Conservation (phyloP, 2,113 vertebrate genomes). For the Emydura subglobosa region DNA sequence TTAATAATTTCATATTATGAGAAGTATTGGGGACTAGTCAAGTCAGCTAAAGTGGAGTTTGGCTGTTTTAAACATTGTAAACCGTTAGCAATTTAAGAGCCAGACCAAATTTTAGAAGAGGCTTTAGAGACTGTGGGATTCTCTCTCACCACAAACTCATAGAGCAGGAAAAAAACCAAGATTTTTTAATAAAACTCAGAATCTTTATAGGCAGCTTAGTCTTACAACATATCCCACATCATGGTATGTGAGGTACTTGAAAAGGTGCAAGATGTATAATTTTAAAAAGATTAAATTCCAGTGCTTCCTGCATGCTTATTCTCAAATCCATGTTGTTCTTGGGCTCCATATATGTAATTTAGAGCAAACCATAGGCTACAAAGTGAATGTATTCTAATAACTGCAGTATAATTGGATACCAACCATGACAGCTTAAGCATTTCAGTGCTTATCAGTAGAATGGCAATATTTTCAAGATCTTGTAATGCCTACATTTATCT, state of each 20-base stretch:
- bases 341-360: neutral
- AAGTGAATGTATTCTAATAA: neutral
- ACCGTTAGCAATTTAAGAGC: neutral
- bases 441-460: neutral
- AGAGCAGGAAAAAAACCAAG: neutral
- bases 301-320: neutral
- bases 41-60: neutral
- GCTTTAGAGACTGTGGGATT: neutral
- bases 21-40: neutral
- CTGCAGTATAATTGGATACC: neutral
- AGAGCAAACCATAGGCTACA: neutral
- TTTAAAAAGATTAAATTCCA: neutral
- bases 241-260: neutral
- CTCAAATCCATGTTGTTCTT: neutral
- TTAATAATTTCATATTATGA: neutral
- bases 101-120: neutral
- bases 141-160: neutral
- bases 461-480: neutral
- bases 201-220: neutral
- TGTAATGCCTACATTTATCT: neutral
- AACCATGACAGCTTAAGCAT: neutral
- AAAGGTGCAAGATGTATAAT: neutral
- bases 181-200: neutral
- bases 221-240: neutral
- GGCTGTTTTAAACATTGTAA: neutral